A percentile compares a stretch with the other conserved stretches of the same genome.
Conservation (phyloP, 2,113 vertebrate genomes). For the Pithys albifrons region DNA sequence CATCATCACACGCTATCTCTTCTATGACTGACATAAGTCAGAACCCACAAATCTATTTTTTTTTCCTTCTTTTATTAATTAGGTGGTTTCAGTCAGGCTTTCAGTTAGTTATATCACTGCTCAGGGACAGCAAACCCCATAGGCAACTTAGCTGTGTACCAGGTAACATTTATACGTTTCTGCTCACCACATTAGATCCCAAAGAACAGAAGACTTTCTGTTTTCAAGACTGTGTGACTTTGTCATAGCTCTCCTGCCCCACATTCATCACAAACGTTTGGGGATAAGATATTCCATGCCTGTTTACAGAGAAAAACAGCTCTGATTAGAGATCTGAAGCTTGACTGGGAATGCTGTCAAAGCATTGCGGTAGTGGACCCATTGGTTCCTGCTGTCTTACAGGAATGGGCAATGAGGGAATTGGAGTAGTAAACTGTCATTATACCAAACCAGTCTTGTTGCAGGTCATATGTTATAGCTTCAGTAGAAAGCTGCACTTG, state of each 20-base stretch:
- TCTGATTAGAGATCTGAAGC: background rate
- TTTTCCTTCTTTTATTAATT: background rate
- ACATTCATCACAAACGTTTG: background rate
- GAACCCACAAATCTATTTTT: background rate
- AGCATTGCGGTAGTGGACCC: background rate
- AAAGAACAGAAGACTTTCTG: background rate
- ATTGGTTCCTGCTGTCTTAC: background rate
- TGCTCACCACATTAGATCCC: background rate
- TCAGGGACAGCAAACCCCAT: background rate
- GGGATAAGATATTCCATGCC: background rate
- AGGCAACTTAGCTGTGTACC: background rate
- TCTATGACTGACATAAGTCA: background rate
- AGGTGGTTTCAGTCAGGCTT: accelerated
- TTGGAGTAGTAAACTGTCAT: background rate
- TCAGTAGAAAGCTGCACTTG: background rate
- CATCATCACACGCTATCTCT: background rate
- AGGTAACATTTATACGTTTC: background rate
- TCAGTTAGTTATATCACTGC: background rate
- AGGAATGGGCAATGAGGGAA: background rate
- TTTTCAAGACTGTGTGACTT: background rate
- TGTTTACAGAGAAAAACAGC: background rate
- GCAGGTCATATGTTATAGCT: background rate
- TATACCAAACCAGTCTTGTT: background rate
- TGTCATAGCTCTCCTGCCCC: background rate
- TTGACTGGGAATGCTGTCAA: background rate